Percentiles rank a stretch among this genome's conserved stretches.
These are phyloP conservation scores for Macrophya annulata DNA, from an alignment of 2,888 invertebrate genomes.

Conservation along the genomic window DNA sequence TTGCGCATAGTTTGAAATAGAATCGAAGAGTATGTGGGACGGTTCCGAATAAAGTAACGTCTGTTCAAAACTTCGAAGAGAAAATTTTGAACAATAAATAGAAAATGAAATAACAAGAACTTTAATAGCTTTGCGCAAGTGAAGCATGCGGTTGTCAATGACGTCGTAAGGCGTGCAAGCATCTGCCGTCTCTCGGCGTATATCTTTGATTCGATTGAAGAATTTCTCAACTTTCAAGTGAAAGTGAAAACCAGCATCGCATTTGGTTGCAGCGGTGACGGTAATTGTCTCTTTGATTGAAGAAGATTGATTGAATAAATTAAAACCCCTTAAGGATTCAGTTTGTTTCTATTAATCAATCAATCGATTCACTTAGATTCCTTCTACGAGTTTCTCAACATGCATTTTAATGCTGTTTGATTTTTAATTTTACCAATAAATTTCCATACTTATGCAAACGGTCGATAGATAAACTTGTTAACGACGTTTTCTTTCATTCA, in stretches of 20 bases:
- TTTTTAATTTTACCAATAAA: neutral
- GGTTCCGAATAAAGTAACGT: neutral
- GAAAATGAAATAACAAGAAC: neutral
- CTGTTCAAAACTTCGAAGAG: neutral
- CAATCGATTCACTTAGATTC: conserved; percentile 22
- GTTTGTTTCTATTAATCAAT: neutral
- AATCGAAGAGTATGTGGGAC: neutral
- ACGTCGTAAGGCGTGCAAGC: conserved; percentile 50
- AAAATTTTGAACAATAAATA: conserved; percentile 14
- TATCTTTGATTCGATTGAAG: neutral
- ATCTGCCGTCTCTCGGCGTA: conserved; percentile 34
- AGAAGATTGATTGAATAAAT: conserved; percentile 32
- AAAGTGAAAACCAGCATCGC: conserved; percentile 20
- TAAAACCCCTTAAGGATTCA: conserved; percentile 3
- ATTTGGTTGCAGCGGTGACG: neutral
- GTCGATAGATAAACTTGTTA: neutral
- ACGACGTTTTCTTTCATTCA: neutral
- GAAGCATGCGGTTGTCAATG: conserved; percentile 13
- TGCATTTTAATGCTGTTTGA: neutral
- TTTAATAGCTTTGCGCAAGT: conserved; percentile 6
- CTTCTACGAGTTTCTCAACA: neutral
- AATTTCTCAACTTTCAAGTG: conserved; percentile 45
- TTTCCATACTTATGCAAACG: neutral
- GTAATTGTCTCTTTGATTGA: neutral
- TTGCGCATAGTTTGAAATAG: conserved; percentile 13